Evolutionary conservation across 1,140 invertebrate species (phyloP).

Genomic region (Zophobas atratus): DNA sequence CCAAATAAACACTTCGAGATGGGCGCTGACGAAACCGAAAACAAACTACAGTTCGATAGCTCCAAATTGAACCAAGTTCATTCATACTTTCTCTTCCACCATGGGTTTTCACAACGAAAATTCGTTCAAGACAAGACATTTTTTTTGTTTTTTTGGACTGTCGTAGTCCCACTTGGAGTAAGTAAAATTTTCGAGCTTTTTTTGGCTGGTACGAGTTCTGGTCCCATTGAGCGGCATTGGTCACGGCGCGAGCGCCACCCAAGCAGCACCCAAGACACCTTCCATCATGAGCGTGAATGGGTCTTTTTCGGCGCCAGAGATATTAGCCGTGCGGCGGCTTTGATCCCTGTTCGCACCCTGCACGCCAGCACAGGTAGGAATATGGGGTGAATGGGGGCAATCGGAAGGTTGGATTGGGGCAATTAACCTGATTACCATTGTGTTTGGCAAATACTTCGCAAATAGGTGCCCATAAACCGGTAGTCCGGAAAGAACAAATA

Average conservation of each 20-base stretch:
- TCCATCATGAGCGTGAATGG: slow-evolving; percentile 60
- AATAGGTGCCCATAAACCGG: not conserved
- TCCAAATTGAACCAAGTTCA: too few relatives aligned
- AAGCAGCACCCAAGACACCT: slow-evolving; percentile 58
- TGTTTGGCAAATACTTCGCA: not conserved
- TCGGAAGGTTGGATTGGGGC: not conserved
- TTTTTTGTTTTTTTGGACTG: too few relatives aligned
- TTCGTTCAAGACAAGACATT: too few relatives aligned
- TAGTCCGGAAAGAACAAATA: slow-evolving; percentile 10
- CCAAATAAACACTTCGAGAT: slow-evolving; percentile 22
- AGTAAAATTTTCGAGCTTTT: too few relatives aligned
- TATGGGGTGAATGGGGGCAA: slow-evolving; percentile 15
- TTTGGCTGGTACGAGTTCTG: too few relatives aligned
- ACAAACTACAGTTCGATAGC: not conserved
- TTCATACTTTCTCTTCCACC: too few relatives aligned
- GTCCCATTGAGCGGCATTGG: slow-evolving; percentile 53
- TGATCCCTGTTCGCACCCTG: slow-evolving; percentile 58
- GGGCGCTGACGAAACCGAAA: not conserved
- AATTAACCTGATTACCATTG: not conserved
- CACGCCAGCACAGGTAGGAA: slow-evolving; percentile 23
- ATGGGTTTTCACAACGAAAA: too few relatives aligned
- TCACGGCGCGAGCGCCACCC: slow-evolving; percentile 59
- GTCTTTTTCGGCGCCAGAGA: slow-evolving; percentile 58
- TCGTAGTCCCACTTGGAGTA: too few relatives aligned
- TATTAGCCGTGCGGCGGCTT: slow-evolving; percentile 58